Base-by-base conservation (phyloP, 1,140 invertebrate species). In the Drosophila nikananu region DNA sequence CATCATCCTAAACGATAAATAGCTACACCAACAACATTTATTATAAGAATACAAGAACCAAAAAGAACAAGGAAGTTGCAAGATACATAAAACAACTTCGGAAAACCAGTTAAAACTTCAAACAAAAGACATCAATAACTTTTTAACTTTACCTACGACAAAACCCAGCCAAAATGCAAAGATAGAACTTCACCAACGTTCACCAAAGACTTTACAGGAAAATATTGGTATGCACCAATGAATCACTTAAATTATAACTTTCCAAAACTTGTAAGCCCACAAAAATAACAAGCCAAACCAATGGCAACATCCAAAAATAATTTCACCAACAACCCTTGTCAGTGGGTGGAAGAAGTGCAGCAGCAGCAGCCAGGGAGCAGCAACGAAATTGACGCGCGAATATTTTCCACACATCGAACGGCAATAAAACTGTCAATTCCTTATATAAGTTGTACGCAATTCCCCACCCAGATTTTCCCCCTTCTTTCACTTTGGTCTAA, bases 391-490 rank as follows among this genome's bases (percentile, higher is more conserved):
- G 68, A 67, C 13, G 25, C 58, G 27, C 32, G 41, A 77, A 46
- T 32, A 46, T 42, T 51, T 64, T 57, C 23, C 67, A 73, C 37
- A 70, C 55, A 62, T 65, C 39, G 60, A 78, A 63, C 44, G 32
- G 58, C 44, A 41, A 60, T 60, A 77, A 68, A 77, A 57, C 55
- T 59, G 75, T 68, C 73, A 77, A 68, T 77, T 61, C 37, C 62
- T 51, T 35, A 17, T 42, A 39, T 27, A 44, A 41, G 30, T 41
- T 58, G 10, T 55, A 27, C 62, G 35, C 35, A 70, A 37, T 35
- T 17, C 21, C 44, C 54, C 21, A 17, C 32, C 25, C 37, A 9
- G 32, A 15, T 23, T 23, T 6, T 9, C 52, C 25, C 19, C 17
- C 42, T n/a, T n/a, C 39, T 13, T 35, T 13, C 42, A 17, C 19